These are phyloP conservation scores for Tribolium freemani DNA, from an alignment of 2,888 invertebrate species.

Conservation along the genomic window DNA sequence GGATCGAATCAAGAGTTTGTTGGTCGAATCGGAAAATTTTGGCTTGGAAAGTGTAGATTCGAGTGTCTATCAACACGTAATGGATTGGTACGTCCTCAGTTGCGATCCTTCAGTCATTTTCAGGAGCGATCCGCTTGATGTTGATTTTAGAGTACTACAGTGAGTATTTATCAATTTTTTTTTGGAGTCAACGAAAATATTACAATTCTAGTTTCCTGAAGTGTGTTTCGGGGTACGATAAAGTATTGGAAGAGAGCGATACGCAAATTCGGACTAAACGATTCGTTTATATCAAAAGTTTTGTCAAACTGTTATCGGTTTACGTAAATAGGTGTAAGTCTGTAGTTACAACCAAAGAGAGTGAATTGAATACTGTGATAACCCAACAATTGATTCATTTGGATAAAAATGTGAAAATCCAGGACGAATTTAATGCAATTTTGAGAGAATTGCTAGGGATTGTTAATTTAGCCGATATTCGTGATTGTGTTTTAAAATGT, in stretches of 20 bases:
- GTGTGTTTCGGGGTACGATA: constrained; percentile 73
- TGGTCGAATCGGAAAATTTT: constrained; percentile 75
- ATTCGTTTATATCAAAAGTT: constrained; percentile 74
- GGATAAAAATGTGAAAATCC: constrained; percentile 68
- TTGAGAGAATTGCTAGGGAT: constrained; percentile 69
- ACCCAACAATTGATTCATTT: constrained; percentile 70
- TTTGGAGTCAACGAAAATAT: neutral
- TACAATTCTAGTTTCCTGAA: constrained; percentile 71
- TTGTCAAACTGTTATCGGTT: constrained; percentile 73
- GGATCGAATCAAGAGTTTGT: constrained; percentile 64
- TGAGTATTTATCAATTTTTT: constrained; percentile 59
- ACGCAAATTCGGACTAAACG: constrained; percentile 70
- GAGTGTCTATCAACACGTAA: constrained; percentile 74
- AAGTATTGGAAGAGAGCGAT: constrained; percentile 66
- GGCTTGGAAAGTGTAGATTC: constrained; percentile 78
- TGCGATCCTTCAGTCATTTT: constrained; percentile 80
- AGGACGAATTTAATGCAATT: constrained; percentile 69
- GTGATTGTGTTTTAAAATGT: constrained; percentile 59
- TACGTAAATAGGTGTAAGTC: constrained; percentile 71
- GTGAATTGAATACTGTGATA: constrained; percentile 69
- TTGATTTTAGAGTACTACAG: constrained; percentile 75
- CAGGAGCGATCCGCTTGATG: constrained; percentile 69
- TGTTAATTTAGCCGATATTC: constrained; percentile 63
- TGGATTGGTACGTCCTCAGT: constrained; percentile 83
- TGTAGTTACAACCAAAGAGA: constrained; percentile 68